phyloP scores from a whole-genome alignment of 2,797 vertebrate species.

The Sebastes aleutianus region DNA sequence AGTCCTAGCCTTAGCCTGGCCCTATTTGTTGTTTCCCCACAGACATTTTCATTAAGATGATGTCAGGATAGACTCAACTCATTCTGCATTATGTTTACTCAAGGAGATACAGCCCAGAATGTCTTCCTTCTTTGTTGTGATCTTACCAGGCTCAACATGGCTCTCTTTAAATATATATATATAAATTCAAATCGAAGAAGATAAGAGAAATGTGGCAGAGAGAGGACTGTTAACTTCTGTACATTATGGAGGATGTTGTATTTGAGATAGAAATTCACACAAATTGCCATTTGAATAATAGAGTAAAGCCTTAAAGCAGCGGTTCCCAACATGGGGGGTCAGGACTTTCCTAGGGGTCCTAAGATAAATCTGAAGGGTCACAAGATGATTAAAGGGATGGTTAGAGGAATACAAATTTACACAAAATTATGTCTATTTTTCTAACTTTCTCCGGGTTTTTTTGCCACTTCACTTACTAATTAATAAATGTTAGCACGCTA shows the following conservation, averaged over 20 bases:
- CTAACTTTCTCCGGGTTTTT: neutral
- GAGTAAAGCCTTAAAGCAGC: neutral
- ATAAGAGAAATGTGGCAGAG: conserved; percentile 9
- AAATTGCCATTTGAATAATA: neutral
- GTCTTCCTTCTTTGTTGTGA: conserved; percentile 17
- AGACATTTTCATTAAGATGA: conserved; percentile 81
- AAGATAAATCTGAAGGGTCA: neutral
- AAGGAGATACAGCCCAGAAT: conserved; percentile 31
- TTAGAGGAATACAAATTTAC: neutral
- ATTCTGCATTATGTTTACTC: conserved; percentile 66
- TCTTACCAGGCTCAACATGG: neutral
- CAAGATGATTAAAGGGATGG: neutral
- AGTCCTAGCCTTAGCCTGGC: conserved; percentile 18
- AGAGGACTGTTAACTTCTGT: neutral
- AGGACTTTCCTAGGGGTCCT: too few relatives aligned
- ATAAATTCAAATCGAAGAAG: neutral
- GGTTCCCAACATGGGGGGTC: neutral
- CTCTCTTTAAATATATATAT: conserved; percentile 19
- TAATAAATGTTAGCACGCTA: neutral
- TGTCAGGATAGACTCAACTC: conserved; percentile 73
- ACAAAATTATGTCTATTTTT: neutral
- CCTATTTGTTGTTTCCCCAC: conserved; percentile 65
- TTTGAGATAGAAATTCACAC: neutral
- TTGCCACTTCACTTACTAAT: neutral
- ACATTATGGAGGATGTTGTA: neutral